Conservation (phyloP, 2,888 invertebrate genomes). For the Diplazon laetatorius region DNA sequence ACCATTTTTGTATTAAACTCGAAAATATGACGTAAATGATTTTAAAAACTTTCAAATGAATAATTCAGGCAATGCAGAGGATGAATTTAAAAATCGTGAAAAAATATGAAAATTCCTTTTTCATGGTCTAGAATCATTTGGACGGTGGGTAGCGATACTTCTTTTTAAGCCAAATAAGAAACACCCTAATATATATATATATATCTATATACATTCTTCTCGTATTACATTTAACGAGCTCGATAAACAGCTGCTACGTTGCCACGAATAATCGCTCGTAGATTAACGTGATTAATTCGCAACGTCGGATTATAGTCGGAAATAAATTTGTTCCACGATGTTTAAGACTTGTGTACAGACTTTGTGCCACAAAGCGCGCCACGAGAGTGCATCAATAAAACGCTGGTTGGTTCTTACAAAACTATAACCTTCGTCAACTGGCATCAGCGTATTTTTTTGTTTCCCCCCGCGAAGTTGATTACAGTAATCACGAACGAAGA, state of each 20-base stretch:
- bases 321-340: constrained; percentile 57
- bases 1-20: too few relatives aligned
- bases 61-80: too few relatives aligned
- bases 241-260: constrained; percentile 60
- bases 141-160: too few relatives aligned
- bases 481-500: constrained; percentile 26
- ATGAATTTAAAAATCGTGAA: too few relatives aligned
- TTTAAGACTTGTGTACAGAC: constrained; percentile 14
- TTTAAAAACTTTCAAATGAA: too few relatives aligned
- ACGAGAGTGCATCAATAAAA: constrained; percentile 58
- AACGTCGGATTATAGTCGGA: constrained; percentile 46
- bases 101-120: too few relatives aligned
- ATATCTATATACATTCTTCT: too few relatives aligned
- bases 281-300: constrained; percentile 67
- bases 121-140: too few relatives aligned
- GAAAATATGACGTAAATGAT: too few relatives aligned
- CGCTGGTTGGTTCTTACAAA: constrained; percentile 51
- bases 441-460: constrained; percentile 56
- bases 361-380: background rate
- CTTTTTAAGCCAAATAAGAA: too few relatives aligned
- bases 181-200: too few relatives aligned
- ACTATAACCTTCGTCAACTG: constrained; percentile 48
- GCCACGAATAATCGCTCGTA: constrained; percentile 52
- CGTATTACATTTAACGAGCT: constrained; percentile 51
- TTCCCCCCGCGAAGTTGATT: constrained; percentile 33